These are phyloP conservation scores for Centruroides vittatus DNA, from an alignment of 1,140 invertebrate genomes.

Conservation along the genomic window DNA sequence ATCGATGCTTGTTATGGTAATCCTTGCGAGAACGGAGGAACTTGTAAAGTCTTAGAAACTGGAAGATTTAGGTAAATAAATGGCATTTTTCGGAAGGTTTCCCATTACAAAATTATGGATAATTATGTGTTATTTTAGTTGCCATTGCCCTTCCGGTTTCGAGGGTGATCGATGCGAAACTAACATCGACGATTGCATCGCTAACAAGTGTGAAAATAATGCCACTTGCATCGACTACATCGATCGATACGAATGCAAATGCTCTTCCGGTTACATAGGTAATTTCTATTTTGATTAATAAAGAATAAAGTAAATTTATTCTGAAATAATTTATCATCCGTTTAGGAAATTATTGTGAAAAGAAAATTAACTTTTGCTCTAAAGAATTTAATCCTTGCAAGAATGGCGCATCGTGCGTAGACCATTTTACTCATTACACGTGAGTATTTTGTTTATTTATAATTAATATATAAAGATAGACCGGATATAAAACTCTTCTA, in stretches of 20 bases:
- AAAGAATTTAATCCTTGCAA: constrained; percentile 79
- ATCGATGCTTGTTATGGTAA: constrained; percentile 94
- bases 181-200: constrained; percentile 74
- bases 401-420: constrained; percentile 76
- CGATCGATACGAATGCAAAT: constrained; percentile 67
- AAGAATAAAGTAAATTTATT: no score
- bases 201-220: constrained; percentile 73
- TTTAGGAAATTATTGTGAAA: constrained; percentile 66
- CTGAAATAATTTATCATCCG: not conserved
- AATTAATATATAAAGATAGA: not conserved
- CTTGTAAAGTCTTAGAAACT: constrained; percentile 74
- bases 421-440: constrained; percentile 75
- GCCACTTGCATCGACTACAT: constrained; percentile 73
- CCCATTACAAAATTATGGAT: not conserved
- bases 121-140: constrained; percentile 37
- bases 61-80: constrained; percentile 64
- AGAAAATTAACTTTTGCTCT: constrained; percentile 82
- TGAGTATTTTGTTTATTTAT: not conserved
- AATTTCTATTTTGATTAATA: constrained; percentile 26
- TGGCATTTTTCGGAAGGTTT: not conserved
- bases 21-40: constrained; percentile 69
- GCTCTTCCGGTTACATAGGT: constrained; percentile 61
- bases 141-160: constrained; percentile 65
- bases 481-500: no score
- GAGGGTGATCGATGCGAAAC: constrained; percentile 79